Conservation (phyloP, 2,888 invertebrate genomes). For the Scaptomyza cyrtandrae region DNA sequence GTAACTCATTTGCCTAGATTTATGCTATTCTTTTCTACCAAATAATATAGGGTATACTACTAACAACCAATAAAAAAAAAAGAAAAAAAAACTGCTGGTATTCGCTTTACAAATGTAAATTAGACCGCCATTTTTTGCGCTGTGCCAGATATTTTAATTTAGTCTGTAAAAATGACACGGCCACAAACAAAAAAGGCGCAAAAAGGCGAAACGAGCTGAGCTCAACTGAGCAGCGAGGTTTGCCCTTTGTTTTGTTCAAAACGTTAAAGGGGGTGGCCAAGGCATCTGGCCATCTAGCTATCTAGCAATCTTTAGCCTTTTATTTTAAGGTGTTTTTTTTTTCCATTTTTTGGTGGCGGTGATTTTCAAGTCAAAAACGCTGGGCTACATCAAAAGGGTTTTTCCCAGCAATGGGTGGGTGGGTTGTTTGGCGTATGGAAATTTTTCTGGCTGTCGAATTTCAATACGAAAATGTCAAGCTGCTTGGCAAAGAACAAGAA, state of each 20-base stretch:
- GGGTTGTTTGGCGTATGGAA: slow-evolving; percentile 60
- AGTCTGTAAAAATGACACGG: slow-evolving; percentile 81
- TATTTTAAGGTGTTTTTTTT: neutral
- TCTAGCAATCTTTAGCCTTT: slow-evolving; percentile 51
- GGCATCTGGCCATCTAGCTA: slow-evolving; percentile 57
- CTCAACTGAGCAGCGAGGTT: slow-evolving; percentile 23
- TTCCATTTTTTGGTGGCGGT: slow-evolving; percentile 48
- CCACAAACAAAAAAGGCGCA: slow-evolving; percentile 72
- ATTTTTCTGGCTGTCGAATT: slow-evolving; percentile 77
- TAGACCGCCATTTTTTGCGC: slow-evolving; percentile 72
- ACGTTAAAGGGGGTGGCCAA: neutral
- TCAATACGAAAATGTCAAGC: slow-evolving; percentile 79
- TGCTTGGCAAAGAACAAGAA: slow-evolving; percentile 29
- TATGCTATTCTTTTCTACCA: neutral
- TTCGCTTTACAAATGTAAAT: slow-evolving; percentile 80
- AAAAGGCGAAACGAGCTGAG: slow-evolving; percentile 43
- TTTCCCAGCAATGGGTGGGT: slow-evolving; percentile 28
- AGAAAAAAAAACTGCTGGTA: slow-evolving; percentile 61
- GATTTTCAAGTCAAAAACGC: slow-evolving; percentile 74
- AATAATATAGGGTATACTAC: slow-evolving; percentile 1
- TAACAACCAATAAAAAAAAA: neutral
- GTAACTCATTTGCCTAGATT: neutral
- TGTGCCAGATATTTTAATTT: slow-evolving; percentile 78
- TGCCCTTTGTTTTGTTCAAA: slow-evolving; percentile 69
- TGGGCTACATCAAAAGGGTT: slow-evolving; percentile 76